These are phyloP conservation scores for Diorhabda carinulata DNA, from an alignment of 1,140 invertebrate species.

Conservation along the genomic window DNA sequence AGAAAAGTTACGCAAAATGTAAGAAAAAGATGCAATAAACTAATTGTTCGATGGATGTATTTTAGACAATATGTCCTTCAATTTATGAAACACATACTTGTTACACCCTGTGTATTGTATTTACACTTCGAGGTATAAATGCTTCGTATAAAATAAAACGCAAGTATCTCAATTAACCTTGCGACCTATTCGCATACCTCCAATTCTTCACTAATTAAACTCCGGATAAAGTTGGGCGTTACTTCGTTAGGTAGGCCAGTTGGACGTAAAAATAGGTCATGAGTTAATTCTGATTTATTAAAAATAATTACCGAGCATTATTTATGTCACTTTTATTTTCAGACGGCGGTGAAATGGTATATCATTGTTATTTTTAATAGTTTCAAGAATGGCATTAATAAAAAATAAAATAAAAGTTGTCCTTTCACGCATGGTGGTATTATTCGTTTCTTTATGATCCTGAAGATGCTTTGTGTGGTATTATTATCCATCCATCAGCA, in stretches of 20 bases:
- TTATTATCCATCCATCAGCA: no score
- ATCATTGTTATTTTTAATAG: neutral
- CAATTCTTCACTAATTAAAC: constrained; percentile 8
- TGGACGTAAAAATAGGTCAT: constrained; percentile 9
- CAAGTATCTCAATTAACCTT: constrained; percentile 4
- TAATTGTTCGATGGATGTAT: no score
- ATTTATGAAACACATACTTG: no score
- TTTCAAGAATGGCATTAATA: neutral
- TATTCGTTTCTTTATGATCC: no score
- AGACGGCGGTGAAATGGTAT: neutral
- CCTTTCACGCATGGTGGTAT: no score
- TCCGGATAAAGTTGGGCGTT: neutral
- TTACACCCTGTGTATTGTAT: no score
- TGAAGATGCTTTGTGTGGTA: no score
- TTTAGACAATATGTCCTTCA: no score
- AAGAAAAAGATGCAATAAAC: no score
- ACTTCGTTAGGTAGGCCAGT: neutral
- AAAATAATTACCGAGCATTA: constrained; percentile 2
- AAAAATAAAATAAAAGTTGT: no score
- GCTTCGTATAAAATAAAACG: neutral
- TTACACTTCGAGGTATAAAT: neutral
- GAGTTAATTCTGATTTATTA: constrained; percentile 7
- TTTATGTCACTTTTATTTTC: neutral
- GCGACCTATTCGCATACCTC: constrained; percentile 6
- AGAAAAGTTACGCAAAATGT: no score